Conservation (phyloP, 2,797 vertebrate species). For the Gallinago nigripennis region DNA sequence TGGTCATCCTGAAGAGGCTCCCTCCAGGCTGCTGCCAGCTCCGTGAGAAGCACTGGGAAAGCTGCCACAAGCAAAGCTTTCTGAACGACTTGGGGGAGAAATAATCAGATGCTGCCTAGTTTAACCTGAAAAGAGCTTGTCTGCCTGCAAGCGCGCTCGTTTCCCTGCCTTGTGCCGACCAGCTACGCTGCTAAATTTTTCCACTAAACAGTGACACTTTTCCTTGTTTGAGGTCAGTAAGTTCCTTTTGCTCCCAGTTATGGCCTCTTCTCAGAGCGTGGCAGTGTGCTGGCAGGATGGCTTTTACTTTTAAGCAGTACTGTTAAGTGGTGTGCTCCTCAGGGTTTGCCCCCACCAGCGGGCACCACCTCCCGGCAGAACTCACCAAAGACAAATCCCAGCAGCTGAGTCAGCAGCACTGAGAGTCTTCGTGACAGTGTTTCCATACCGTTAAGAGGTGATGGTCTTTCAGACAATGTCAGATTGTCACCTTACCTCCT, state of each 20-base stretch:
- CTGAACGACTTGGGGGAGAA: neutral
- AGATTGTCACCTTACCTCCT: neutral
- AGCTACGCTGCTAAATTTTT: fast-evolving
- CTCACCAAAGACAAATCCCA: fast-evolving
- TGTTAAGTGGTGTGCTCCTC: fast-evolving
- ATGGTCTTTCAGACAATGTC: neutral
- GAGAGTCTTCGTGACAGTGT: neutral
- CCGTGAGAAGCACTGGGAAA: neutral
- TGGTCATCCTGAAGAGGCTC: neutral
- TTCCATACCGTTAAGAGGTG: neutral
- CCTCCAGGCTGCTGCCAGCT: neutral
- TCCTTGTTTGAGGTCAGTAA: neutral
- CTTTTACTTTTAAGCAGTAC: neutral
- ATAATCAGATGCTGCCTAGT: neutral
- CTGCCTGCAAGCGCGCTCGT: neutral
- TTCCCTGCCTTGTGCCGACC: neutral
- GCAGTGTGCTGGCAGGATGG: fast-evolving
- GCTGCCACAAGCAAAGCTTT: neutral
- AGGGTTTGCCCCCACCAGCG: neutral
- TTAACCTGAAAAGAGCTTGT: neutral
- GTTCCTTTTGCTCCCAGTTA: neutral
- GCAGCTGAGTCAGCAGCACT: neutral
- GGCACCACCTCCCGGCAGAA: neutral
- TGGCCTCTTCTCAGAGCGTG: fast-evolving
- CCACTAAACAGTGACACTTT: neutral